Base-by-base conservation (phyloP, 2,888 invertebrate species). In the Geotrupes spiniger region DNA sequence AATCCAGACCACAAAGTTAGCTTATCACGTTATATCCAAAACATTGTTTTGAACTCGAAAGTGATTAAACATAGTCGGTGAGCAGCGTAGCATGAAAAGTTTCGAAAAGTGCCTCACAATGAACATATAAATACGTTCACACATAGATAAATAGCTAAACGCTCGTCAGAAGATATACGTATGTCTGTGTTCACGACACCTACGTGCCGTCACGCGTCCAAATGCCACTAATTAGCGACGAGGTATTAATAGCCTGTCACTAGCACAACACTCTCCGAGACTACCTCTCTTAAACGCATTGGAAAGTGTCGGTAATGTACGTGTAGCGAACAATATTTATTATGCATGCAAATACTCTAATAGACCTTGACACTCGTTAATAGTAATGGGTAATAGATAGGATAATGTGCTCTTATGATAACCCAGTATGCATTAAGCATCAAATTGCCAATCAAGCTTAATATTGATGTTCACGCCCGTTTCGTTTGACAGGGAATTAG, bases 241-340 rank as follows among this genome's bases (percentile, higher is more conserved):
- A 44, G 46, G 40, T 47, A 45, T 54, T 54, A 52, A 54, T 49
- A 54, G 54, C 54, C 38, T 54, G 50, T 54, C 52, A 50, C 50
- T 47, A 31, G 31, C 49, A 49, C 46, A 43, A 49, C 42, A 43
- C 39, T 49, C 42, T 21, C 31, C 42, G 21, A 21, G 31, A 42
- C 31, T 42, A 41, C 41, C 33, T 33, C 33, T 33, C 33, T 33
- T 33, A 33, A n/a, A 15, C 33, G 15, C 15, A 14, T 15, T 15
- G 33, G 33, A 33, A 33, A 33, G 33, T 33, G 33, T 33, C 33
- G 33, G 33, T 15, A 33, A 33, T 33, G 14, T 33, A 33, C n/a
- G 15, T 39, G 26, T 39, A 21, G 11, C 27, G 36, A n/a, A 26
- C 39, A 12, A 39, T 17, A 26, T 39, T 25, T 39, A 39, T 39